Conservation (phyloP, 2,113 vertebrate species). For the Pelobates fuscus region DNA sequence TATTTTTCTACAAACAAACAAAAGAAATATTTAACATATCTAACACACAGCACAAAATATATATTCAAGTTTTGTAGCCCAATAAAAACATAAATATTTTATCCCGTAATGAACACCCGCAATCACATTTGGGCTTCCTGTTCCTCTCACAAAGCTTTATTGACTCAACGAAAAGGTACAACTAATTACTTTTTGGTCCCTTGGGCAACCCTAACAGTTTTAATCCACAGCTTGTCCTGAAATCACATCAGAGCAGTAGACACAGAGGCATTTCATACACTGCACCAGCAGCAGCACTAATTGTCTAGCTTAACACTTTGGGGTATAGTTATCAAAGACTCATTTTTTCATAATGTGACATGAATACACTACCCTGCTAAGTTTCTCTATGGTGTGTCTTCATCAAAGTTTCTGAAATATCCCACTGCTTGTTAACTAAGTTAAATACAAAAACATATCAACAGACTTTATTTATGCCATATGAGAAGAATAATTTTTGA, state of each 20-base stretch:
- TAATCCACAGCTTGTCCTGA: constrained; percentile 38
- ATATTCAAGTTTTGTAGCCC: constrained; percentile 32
- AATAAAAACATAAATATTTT: constrained; percentile 39
- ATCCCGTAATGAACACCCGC: constrained; percentile 16
- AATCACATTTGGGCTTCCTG: constrained; percentile 36
- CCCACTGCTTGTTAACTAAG: constrained; percentile 21
- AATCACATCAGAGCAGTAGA: constrained; percentile 35
- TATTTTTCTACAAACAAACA: no score
- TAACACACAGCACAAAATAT: constrained; percentile 19
- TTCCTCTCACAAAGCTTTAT: constrained; percentile 36
- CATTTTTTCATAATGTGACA: constrained; percentile 22
- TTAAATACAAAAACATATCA: background rate
- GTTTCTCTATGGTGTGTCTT: background rate
- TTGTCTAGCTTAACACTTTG: constrained; percentile 33
- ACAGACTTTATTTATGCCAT: background rate
- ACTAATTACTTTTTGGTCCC: constrained; percentile 41
- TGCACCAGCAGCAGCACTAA: constrained; percentile 23
- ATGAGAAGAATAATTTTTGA: background rate
- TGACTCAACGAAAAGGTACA: constrained; percentile 45
- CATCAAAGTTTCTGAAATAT: constrained; percentile 18
- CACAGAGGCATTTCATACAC: constrained; percentile 13
- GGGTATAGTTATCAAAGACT: constrained; percentile 36
- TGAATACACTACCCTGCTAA: constrained; percentile 17
- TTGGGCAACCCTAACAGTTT: constrained; percentile 32
- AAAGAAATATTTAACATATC: constrained; percentile 1